Conservation (phyloP, 2,797 vertebrate genomes). For the Chelonia mydas region DNA sequence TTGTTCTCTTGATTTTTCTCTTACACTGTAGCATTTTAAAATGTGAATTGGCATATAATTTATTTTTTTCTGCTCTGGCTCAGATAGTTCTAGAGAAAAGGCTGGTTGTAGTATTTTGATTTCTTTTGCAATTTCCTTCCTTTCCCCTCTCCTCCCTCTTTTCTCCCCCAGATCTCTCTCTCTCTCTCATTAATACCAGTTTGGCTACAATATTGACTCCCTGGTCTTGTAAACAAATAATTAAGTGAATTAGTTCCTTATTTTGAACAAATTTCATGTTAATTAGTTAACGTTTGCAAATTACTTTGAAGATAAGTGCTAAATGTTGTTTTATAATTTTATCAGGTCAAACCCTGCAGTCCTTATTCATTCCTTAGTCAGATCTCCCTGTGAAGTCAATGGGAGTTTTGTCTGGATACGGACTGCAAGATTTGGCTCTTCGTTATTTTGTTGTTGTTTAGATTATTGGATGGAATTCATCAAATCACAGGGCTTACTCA, state of each 20-base stretch:
- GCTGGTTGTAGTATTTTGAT: background rate
- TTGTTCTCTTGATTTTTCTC: background rate
- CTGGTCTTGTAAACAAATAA: background rate
- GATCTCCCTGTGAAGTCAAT: background rate
- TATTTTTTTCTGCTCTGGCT: background rate
- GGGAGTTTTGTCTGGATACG: background rate
- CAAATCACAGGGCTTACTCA: background rate
- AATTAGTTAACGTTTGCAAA: background rate
- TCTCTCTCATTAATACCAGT: background rate
- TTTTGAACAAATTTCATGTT: background rate
- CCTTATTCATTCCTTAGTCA: background rate
- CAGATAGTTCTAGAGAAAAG: background rate
- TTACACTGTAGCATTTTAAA: background rate
- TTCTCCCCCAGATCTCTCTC: too few relatives aligned
- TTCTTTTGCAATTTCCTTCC: background rate
- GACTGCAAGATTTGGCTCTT: background rate
- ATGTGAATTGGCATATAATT: background rate
- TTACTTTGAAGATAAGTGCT: background rate
- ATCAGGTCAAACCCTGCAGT: background rate
- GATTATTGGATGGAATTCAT: background rate
- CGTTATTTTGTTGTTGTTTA: background rate
- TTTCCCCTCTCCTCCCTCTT: background rate
- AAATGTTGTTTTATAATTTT: background rate
- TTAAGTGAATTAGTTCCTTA: background rate
- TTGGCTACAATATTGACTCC: background rate